Evolutionary conservation across 53 echinoderm and acorn worm genomes (phyloP), one percentile per base, ranked within the genome.

Genomic region (Glandiceps talaboti): DNA sequence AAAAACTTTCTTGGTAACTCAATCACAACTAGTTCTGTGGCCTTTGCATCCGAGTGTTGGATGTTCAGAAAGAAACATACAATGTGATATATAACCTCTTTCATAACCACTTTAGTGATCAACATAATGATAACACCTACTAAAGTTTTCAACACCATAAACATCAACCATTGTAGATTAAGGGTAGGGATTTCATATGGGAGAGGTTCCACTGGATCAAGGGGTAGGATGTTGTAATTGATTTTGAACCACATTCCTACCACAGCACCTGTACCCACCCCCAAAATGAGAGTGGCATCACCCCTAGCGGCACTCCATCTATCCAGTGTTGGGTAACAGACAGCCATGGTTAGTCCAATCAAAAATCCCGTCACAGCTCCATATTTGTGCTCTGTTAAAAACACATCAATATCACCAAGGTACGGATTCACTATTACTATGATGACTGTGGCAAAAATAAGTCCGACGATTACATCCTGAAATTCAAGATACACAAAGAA

Each of bases 201-300:
- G 6, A 45, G 64, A 12, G 64, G 64, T 45, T 45, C 64, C 20
- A 45, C 64, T 45, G 64, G 64, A 45, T 45, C 64, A 45, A 45
- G 64, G 20, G 64, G 64, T 12, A 45, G 64, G 64, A 45, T 45
- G 20, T 45, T 45, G 64, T 45, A 45, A 45, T 45, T 12, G 64
- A 12, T 45, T 45, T 45, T 45, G 6, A 45, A 45, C 64, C 64
- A 45, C 64, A 45, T 45, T 45, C 64, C 64, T 45, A 45, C 64
- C 64, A 45, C 20, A 20, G 64, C 64, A 45, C 64, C 64, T 45
- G 64, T 45, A 12, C 6, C 64, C 64, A 45, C 79, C 75, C 91
- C 83, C 30, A 89, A 85, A 82, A 91, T 91, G 32, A 88, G 82
- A 33, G 89, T 87, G 84, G 94, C 91, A 82, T 94, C 94, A 28